These are phyloP conservation scores for Parasteatoda tepidariorum DNA, from an alignment of 1,140 invertebrate genomes.

Conservation along the genomic window DNA sequence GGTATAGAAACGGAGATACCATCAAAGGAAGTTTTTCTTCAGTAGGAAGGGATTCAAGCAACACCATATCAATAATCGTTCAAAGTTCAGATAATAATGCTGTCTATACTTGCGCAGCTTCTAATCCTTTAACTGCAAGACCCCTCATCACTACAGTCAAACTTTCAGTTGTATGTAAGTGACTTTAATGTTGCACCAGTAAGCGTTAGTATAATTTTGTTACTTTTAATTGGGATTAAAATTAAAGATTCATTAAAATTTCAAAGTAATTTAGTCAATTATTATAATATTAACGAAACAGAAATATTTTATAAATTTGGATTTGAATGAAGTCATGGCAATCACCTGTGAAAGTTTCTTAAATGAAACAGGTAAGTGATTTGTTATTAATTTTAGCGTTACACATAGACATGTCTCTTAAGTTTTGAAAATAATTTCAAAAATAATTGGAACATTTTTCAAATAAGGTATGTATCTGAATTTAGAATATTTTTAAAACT, in stretches of 20 bases:
- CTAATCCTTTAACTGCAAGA: slow-evolving; percentile 86
- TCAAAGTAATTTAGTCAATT: too few species aligned
- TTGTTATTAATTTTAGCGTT: too few species aligned
- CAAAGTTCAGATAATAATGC: slow-evolving; percentile 91
- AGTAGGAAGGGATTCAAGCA: slow-evolving; percentile 83
- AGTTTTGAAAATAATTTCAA: too few species aligned
- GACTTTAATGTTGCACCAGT: not conserved
- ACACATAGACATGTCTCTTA: too few species aligned
- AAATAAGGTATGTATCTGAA: too few species aligned
- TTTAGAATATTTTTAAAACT: too few species aligned
- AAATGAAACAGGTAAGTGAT: too few species aligned
- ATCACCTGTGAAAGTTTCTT: too few species aligned
- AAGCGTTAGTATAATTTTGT: not conserved
- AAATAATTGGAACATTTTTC: too few species aligned
- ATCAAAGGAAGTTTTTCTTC: slow-evolving; percentile 80
- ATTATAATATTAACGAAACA: too few species aligned
- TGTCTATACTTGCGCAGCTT: slow-evolving; percentile 90
- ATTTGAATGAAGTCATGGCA: too few species aligned
- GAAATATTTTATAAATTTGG: too few species aligned
- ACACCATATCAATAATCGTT: slow-evolving; percentile 85
- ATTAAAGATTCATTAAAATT: not conserved
- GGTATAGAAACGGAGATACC: slow-evolving; percentile 69
- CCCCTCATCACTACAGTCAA: slow-evolving; percentile 82
- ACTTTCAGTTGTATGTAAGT: slow-evolving; percentile 38
- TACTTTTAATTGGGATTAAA: not conserved